Percentiles rank a stretch among this genome's conserved stretches.
Evolutionary conservation across 2,113 vertebrate species (phyloP).

Genomic region (Lates calcarifer): DNA sequence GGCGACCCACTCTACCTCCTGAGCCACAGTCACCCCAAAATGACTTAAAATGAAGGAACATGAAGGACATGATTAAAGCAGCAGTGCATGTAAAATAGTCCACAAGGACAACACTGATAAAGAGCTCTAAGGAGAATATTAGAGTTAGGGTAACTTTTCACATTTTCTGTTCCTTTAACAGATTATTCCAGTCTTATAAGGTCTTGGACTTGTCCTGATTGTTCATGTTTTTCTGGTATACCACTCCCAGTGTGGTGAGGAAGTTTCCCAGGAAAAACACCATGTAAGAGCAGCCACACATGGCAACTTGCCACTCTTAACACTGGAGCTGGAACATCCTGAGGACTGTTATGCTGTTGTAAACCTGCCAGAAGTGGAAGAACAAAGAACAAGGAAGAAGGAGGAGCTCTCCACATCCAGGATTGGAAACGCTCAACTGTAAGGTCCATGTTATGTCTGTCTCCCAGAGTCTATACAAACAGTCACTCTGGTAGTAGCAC

Average conservation of each 20-base stretch:
- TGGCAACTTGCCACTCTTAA: constrained; percentile 93
- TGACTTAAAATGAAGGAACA: background rate
- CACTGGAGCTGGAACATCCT: too few relatives aligned
- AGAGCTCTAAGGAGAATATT: constrained; percentile 37
- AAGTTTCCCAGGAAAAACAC: constrained; percentile 95
- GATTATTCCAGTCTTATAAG: constrained; percentile 58
- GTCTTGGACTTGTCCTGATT: constrained; percentile 86
- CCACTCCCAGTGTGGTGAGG: constrained; percentile 93
- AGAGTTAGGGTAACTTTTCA: constrained; percentile 6
- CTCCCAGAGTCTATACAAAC: too few relatives aligned
- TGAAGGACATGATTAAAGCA: constrained; percentile 3
- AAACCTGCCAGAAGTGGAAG: too few relatives aligned
- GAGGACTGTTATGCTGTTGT: too few relatives aligned
- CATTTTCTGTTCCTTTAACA: background rate
- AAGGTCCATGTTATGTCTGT: too few relatives aligned
- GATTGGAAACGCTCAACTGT: too few relatives aligned
- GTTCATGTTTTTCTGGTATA: constrained; percentile 95
- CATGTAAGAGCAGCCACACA: constrained; percentile 93
- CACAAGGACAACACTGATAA: constrained; percentile 19
- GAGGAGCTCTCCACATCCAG: too few relatives aligned
- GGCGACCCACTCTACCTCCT: too few relatives aligned
- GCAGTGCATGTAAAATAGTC: background rate
- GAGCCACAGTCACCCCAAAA: too few relatives aligned
- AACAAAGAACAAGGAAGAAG: too few relatives aligned
- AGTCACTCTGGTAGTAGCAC: too few relatives aligned